A percentile compares a stretch with the other conserved stretches of the same genome.
Conservation (phyloP, 2,888 invertebrate species). For the Tetrapedia diversipes region DNA sequence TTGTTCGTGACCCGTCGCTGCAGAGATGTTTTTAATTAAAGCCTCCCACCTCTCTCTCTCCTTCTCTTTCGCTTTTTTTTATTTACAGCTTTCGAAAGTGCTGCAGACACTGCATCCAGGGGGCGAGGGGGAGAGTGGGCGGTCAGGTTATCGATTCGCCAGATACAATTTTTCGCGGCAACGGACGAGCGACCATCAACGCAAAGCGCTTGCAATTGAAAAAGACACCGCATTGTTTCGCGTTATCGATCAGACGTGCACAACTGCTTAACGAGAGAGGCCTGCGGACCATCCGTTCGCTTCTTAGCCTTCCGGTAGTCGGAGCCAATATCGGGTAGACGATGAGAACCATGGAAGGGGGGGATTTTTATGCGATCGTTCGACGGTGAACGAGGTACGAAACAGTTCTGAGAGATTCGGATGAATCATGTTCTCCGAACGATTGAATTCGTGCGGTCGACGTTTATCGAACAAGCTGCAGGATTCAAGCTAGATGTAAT, state of each 20-base stretch:
- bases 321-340: not conserved
- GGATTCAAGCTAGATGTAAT: not conserved
- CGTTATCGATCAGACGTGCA: slow-evolving; percentile 21
- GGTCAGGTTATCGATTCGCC: slow-evolving; percentile 45
- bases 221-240: slow-evolving; percentile 32
- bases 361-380: not conserved
- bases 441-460: not conserved
- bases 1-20: slow-evolving; percentile 68
- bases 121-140: no score
- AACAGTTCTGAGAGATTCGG: not conserved
- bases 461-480: not conserved
- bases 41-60: slow-evolving; percentile 25
- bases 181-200: not conserved
- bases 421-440: not conserved
- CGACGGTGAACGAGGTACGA: not conserved
- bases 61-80: slow-evolving; percentile 20
- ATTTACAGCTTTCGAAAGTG: slow-evolving; percentile 53
- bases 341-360: not conserved
- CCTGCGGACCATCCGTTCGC: slow-evolving; percentile 3
- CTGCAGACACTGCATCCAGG: slow-evolving; percentile 32
- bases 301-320: not conserved
- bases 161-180: slow-evolving; percentile 11
- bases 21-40: slow-evolving; percentile 76
- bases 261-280: not conserved
- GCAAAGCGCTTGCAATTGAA: not conserved